Conservation (phyloP, 2,113 vertebrate species). For the Melierax canorus region DNA sequence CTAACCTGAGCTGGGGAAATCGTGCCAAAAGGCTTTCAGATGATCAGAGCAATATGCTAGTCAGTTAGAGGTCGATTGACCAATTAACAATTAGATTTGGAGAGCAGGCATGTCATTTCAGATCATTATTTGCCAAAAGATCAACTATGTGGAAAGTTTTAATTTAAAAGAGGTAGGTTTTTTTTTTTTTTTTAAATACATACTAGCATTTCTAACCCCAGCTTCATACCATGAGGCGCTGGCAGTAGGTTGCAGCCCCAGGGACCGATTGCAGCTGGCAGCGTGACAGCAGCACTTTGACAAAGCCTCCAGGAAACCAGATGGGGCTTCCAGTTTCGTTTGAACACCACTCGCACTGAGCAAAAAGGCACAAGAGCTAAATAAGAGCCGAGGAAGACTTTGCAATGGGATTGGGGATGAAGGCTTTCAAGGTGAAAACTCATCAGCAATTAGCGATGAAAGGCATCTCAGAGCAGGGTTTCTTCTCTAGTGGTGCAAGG, state of each 20-base stretch:
- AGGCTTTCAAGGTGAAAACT: not conserved
- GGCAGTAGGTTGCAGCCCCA: not conserved
- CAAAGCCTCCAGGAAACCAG: conserved; percentile 22
- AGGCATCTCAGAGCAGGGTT: not conserved
- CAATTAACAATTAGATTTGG: conserved; percentile 41
- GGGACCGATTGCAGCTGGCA: conserved; percentile 17
- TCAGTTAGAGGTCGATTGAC: conserved; percentile 46
- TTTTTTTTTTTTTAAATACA: not conserved
- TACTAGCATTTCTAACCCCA: not conserved
- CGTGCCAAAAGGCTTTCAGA: conserved; percentile 19
- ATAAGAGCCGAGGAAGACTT: not conserved
- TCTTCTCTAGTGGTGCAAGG: not conserved
- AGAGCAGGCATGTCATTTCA: not conserved
- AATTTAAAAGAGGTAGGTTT: not conserved
- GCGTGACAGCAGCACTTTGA: not conserved
- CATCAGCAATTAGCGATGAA: not conserved
- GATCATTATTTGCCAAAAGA: conserved; percentile 14
- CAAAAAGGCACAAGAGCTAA: not conserved
- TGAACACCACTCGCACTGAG: not conserved
- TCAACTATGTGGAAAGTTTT: conserved; percentile 32
- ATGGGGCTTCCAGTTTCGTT: not conserved
- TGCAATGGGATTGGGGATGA: not conserved
- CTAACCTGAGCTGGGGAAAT: not conserved
- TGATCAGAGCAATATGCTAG: conserved; percentile 46
- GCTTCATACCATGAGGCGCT: not conserved